Evolutionary conservation across 2,888 invertebrate genomes (phyloP), one percentile per base, ranked within the genome.

Genomic region (Agrotis exclamationis): DNA sequence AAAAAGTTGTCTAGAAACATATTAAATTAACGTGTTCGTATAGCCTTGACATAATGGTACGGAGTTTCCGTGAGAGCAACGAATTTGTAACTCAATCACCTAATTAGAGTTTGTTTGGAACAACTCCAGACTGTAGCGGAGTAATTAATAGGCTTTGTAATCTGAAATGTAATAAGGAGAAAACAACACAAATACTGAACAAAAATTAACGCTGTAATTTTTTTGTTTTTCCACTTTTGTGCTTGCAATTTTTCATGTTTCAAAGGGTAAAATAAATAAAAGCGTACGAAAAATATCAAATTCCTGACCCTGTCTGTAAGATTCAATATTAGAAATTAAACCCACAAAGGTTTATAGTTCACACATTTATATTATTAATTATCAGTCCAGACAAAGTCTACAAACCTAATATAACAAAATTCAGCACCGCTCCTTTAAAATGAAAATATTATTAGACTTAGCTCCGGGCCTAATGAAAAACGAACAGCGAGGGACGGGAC

Each of bases 41-140:
- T 85, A 90, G 88, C 85, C 84, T 88, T 87, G 82, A 85, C 86
- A 85, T 86, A 88, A 89, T 86, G 84, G 84, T 82, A 81, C 79
- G 71, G 86, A 86, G 76, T 88, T 89, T 86, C 71, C 82, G 82
- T 81, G 80, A 89, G 84, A 83, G 75, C 78, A 89, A 88, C 88
- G 87, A 93, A 91, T 92, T 93, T 91, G 92, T 93, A 94, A 94
- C 93, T 92, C 91, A 92, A 94, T 93, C 91, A 90, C 86, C 90
- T 92, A 93, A 94, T 94, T 93, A 92, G 90, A 91, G 85, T 90
- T 93, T 93, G 93, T 94, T 91, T 85, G 85, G 79, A 90, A 90
- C 89, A 91, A 87, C 88, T 88, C 80, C 83, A 84, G 84, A 87
- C 83, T 83, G 87, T 86, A 87, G 76, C 76, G 82, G 76, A 82